phyloP scores from a whole-genome alignment of 1,140 invertebrate species.

The Oedothorax gibbosus region DNA sequence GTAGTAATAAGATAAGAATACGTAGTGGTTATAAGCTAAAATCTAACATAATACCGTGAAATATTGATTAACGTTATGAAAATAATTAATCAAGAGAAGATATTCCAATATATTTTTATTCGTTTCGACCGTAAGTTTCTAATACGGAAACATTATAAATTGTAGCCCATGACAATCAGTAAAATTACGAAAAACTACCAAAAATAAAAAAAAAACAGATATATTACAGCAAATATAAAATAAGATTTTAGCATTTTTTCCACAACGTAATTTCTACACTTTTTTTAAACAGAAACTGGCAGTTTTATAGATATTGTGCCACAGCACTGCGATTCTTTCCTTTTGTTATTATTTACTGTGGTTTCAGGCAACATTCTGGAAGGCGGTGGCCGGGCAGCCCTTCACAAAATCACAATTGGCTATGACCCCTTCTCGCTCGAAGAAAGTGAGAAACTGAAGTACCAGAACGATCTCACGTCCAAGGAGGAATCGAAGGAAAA shows the following conservation, averaged over 20 bases:
- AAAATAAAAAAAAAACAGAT: too few species aligned
- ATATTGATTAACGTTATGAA: too few species aligned
- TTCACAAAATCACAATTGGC: constrained; percentile 29
- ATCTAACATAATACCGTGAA: neutral
- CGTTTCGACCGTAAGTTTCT: too few species aligned
- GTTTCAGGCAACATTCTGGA: neutral
- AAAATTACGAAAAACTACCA: too few species aligned
- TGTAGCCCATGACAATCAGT: too few species aligned
- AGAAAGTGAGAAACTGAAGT: neutral
- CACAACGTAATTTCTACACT: too few species aligned
- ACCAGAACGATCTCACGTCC: neutral
- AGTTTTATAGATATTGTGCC: neutral
- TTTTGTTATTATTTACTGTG: neutral
- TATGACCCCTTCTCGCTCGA: constrained; percentile 21
- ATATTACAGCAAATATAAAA: too few species aligned
- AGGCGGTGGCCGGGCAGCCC: constrained; percentile 44
- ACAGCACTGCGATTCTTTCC: neutral
- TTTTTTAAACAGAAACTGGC: neutral
- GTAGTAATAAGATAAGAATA: neutral
- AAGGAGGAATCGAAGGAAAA: neutral
- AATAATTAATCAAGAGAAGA: too few species aligned
- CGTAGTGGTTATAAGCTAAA: neutral
- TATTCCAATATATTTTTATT: too few species aligned
- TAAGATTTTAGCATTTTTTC: too few species aligned
- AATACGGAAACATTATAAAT: too few species aligned